Evolutionary conservation across 2,888 invertebrate species (phyloP), one percentile per base, ranked within the genome.

Genomic region (Cryptus armator): DNA sequence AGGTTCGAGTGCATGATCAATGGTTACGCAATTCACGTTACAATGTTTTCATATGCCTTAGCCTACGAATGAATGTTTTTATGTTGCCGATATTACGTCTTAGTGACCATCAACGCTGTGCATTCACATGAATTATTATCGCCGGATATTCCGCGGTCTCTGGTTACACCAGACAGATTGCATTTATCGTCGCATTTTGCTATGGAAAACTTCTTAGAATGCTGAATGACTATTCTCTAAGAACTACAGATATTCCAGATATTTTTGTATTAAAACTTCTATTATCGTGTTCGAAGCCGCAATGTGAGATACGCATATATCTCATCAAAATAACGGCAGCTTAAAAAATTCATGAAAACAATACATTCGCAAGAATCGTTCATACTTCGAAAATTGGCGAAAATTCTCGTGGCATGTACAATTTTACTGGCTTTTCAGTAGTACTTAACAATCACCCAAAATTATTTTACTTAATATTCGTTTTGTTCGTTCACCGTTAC

Each of bases 101-200:
- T 48, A n/a, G 29, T 7, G 29, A 10, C 29, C 29, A 19, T 62
- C 59, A 62, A n/a, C 74, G 46, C n/a, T 62, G 59, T 74, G 46
- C 43, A 14, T 59, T 44, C 19, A 16, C 53, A 16, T 59, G 24
- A 72, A 72, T 59, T 72, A 59, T 72, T 29, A 72, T 59, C 72
- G 29, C 59, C 44, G 59, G 72, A 72, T 72, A 72, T 9, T 72
- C 44, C 24, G 24, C 24, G 72, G 72, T 59, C 14, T 72, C 59
- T 0, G 43, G 56, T 59, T 72, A n/a, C 72, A 29, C 44, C n/a
- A 24, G 72, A 46, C 72, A n/a, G 7, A 72, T n/a, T 59, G 24
- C 9, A 14, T 59, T 59, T 44, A 44, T 56, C n/a, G 44, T 74
- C 16, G 24, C 12, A 12, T 56, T 12, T 56, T 12, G 46, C 16